Percentiles rank a stretch among this genome's conserved stretches.
These are phyloP conservation scores for Darevskia nairensis DNA, from an alignment of 2,797 vertebrate species.

Conservation along the genomic window DNA sequence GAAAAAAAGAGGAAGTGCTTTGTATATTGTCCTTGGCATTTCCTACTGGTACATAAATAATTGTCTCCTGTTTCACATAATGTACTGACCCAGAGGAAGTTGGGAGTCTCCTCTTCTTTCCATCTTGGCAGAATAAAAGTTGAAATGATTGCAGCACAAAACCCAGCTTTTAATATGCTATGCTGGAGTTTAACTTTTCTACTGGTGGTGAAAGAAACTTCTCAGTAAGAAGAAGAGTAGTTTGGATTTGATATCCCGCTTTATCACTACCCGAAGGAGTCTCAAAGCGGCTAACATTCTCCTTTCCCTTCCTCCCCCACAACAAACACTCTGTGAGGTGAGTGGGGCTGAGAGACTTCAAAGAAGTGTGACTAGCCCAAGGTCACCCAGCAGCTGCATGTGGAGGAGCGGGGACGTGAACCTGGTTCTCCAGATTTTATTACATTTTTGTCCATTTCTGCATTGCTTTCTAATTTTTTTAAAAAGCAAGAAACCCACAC, in stretches of 20 bases:
- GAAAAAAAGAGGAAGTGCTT: slow-evolving; percentile 52
- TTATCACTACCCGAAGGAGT: no score
- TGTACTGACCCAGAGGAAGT: not conserved
- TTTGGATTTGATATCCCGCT: no score
- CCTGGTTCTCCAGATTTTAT: not conserved
- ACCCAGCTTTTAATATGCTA: not conserved
- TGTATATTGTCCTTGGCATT: slow-evolving; percentile 57
- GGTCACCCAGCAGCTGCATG: no score
- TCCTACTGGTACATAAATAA: slow-evolving; percentile 30
- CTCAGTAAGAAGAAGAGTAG: no score
- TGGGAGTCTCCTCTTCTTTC: not conserved
- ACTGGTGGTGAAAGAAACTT: not conserved
- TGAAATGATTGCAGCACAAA: slow-evolving; percentile 28
- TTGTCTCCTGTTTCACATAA: slow-evolving; percentile 7
- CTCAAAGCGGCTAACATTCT: no score
- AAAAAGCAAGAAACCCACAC: no score
- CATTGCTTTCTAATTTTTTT: no score
- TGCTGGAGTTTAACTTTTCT: not conserved
- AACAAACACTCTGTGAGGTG: no score
- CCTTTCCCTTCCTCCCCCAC: no score
- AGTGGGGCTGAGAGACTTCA: no score
- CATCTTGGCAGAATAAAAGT: slow-evolving; percentile 11
- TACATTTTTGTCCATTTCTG: not conserved
- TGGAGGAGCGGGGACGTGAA: no score
- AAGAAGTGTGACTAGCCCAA: no score